Base-by-base conservation (phyloP, 2,797 vertebrate genomes). In the Scleropages formosus region DNA sequence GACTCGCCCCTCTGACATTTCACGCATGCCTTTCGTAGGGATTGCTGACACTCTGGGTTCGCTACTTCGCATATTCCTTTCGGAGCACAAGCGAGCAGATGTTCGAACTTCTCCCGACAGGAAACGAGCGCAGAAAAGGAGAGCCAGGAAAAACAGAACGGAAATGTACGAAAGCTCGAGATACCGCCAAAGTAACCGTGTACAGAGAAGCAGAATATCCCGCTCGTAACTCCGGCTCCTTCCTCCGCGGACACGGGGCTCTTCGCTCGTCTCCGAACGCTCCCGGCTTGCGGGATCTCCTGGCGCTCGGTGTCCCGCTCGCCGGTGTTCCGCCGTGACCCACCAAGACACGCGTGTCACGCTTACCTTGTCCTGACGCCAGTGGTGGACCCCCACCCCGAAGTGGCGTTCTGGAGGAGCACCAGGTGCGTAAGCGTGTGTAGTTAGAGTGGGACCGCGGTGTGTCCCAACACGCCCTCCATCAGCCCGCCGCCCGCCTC, bases 311-410 rank as follows among this genome's bases (percentile, higher is more conserved):
- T 2, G 31, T 31, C 31, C n/a, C n/a, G n/a, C n/a, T 39, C n/a
- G n/a, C n/a, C n/a, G n/a, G n/a, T n/a, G n/a, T n/a, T n/a, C n/a
- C n/a, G n/a, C n/a, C n/a, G n/a, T n/a, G n/a, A n/a, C n/a, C n/a
- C n/a, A n/a, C n/a, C n/a, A n/a, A n/a, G n/a, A n/a, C 72, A 47
- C 11, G 20, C 15, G 46, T 22, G 0, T 65, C 65, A 59, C 39
- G 24, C 75, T 76, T 76, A 76, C 75, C 75, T 63, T 69, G 46
- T 71, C 67, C 47, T n/a, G 12, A 46, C 71, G 67, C 51, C 10
- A 24, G 15, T 12, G 22, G 20, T 16, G 68, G 58, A 67, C 56
- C 47, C 53, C 67, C 59, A 69, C 58, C 51, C 69, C 22, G 56
- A 56, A 27, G 44, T 24, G 47, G n/a, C 18, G 22, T 10, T 0